phyloP scores from a whole-genome alignment of 2,113 vertebrate genomes.

The Protobothrops mucrosquamatus region DNA sequence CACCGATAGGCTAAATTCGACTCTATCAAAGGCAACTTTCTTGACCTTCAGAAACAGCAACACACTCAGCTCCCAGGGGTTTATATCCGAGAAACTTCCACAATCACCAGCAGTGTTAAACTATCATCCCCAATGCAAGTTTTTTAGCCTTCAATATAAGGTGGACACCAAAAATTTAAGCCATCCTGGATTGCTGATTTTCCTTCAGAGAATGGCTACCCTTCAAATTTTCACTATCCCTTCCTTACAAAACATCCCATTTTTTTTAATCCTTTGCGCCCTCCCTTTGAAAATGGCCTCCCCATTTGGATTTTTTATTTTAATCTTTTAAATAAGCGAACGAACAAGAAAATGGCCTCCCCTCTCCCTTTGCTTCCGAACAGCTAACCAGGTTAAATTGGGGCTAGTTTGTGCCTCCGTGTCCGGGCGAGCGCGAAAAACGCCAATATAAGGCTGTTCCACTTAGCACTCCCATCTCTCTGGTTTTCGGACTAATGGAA shows the following conservation, averaged over 20 bases:
- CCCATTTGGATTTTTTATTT: background rate
- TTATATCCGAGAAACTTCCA: background rate
- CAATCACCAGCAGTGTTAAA: background rate
- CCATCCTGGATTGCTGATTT: background rate
- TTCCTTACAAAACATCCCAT: background rate
- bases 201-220: background rate
- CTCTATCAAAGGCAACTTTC: background rate
- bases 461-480: background rate
- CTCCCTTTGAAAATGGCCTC: background rate
- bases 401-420: background rate
- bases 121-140: background rate
- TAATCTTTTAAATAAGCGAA: background rate
- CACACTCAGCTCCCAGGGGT: background rate
- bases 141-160: background rate
- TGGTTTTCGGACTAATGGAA: background rate
- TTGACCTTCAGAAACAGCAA: background rate
- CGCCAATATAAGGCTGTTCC: background rate
- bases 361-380: background rate
- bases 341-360: background rate
- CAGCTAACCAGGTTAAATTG: background rate
- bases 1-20: background rate
- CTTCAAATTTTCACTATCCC: background rate
- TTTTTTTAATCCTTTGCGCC: background rate
- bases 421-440: background rate
- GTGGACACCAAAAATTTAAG: background rate